A percentile compares a stretch with the other conserved stretches of the same genome.
Evolutionary conservation across 2,113 vertebrate species (phyloP).

Genomic region (Rhea pennata): DNA sequence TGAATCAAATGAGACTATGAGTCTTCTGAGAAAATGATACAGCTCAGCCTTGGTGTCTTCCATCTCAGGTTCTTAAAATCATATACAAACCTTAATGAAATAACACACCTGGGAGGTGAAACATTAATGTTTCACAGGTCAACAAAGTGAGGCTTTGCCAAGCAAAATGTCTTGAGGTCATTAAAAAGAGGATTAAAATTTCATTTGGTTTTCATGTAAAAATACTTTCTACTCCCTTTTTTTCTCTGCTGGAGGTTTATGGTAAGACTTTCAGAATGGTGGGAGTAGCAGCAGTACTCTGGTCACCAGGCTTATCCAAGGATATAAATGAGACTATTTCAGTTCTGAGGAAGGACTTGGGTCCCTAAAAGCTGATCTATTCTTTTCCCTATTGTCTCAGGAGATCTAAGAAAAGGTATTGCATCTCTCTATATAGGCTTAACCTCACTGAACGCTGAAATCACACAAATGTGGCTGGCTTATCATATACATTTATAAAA

Average conservation of each 20-base stretch:
- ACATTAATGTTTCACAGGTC: constrained; percentile 17
- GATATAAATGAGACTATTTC: not conserved
- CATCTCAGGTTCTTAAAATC: constrained; percentile 13
- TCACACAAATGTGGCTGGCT: not conserved
- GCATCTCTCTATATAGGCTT: not conserved
- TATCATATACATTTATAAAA: not conserved
- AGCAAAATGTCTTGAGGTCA: not conserved
- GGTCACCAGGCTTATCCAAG: not conserved
- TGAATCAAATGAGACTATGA: constrained; percentile 30
- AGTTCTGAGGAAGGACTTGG: accelerated
- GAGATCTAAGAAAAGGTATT: not conserved
- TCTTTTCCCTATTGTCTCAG: not conserved
- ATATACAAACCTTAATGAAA: constrained; percentile 42
- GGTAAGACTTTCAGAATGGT: not conserved
- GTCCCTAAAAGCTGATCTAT: not conserved
- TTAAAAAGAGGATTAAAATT: not conserved
- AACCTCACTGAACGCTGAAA: not conserved
- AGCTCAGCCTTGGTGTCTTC: not conserved
- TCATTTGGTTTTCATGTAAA: not conserved
- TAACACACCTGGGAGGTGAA: not conserved
- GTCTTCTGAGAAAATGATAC: constrained; percentile 30
- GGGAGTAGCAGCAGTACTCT: not conserved
- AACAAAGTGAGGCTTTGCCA: not conserved
- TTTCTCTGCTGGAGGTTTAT: not conserved
- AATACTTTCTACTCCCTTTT: not conserved